Percentiles rank a stretch among this genome's conserved stretches.
phyloP scores from a whole-genome alignment of 2,888 invertebrate species.

The Operophtera brumata region DNA sequence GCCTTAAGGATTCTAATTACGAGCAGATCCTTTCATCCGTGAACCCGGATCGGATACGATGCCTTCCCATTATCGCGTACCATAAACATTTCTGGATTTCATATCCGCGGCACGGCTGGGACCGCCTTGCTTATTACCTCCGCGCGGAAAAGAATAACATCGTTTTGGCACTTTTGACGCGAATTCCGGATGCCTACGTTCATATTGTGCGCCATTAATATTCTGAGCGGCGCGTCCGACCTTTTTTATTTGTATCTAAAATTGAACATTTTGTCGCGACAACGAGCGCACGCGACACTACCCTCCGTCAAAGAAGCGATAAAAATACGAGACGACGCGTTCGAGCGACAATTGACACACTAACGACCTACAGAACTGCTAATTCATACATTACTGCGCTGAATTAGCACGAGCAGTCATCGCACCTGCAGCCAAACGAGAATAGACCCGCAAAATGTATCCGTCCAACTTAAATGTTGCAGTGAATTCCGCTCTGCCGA shows the following conservation, averaged over 20 bases:
- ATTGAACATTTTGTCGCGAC: conserved; percentile 80
- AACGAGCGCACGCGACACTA: conserved; percentile 69
- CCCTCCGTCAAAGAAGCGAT: conserved; percentile 68
- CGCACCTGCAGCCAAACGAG: conserved; percentile 14
- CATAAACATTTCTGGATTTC: conserved; percentile 78
- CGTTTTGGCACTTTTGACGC: conserved; percentile 79
- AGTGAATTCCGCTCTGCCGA: conserved; percentile 11
- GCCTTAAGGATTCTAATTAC: conserved; percentile 74
- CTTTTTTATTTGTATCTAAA: conserved; percentile 81
- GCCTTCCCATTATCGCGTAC: conserved; percentile 69
- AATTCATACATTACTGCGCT: conserved; percentile 50
- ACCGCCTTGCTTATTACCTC: conserved; percentile 74
- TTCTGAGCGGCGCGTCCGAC: conserved; percentile 77
- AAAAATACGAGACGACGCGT: conserved; percentile 66
- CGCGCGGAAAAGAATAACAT: conserved; percentile 78
- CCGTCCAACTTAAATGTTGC: conserved; percentile 12
- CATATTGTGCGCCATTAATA: conserved; percentile 80
- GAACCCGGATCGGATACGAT: conserved; percentile 72
- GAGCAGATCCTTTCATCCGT: conserved; percentile 66
- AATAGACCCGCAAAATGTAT: conserved; percentile 18
- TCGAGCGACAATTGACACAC: conserved; percentile 59
- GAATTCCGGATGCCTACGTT: conserved; percentile 77
- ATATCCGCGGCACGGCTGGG: conserved; percentile 75
- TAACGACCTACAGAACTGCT: conserved; percentile 56
- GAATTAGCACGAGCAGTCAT: conserved; percentile 39